Evolutionary conservation across 2,888 invertebrate genomes (phyloP).

Genomic region (Nomada ferruginata): DNA sequence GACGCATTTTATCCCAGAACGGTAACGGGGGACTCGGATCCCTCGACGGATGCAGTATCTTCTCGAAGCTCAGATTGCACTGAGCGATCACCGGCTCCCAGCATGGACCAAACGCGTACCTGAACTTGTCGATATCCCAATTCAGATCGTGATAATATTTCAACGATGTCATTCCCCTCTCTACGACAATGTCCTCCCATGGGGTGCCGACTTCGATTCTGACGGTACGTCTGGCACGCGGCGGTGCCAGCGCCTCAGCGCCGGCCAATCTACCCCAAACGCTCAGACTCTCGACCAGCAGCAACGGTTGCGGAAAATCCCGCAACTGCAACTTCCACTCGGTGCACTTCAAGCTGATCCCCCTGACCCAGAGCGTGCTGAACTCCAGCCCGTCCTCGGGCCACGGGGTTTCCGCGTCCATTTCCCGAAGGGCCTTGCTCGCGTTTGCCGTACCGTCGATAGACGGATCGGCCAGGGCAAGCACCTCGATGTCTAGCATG

Average conservation of each 20-base stretch:
- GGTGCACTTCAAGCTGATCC: conserved; percentile 91
- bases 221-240: conserved; percentile 91
- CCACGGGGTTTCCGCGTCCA: conserved; percentile 96
- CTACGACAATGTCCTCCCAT: conserved; percentile 92
- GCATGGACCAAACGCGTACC: conserved; percentile 98
- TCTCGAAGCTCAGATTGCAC: conserved; percentile 94
- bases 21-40: conserved; percentile 97
- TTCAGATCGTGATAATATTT: conserved; percentile 99
- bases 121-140: conserved; percentile 94
- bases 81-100: conserved; percentile 99
- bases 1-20: conserved; percentile 98
- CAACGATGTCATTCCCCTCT: conserved; percentile 96
- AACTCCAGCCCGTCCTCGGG: conserved; percentile 95
- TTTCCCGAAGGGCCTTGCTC: conserved; percentile 89
- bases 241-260: conserved; percentile 93
- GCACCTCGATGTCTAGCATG: conserved; percentile 89
- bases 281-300: conserved; percentile 92
- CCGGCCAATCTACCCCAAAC: conserved; percentile 96
- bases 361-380: conserved; percentile 96
- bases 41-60: conserved; percentile 92
- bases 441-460: conserved; percentile 93
- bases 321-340: conserved; percentile 95
- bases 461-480: conserved; percentile 93
- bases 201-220: conserved; percentile 93
- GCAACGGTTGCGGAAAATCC: conserved; percentile 97